These are phyloP conservation scores for Simalia tracyae DNA, from an alignment of 2,797 vertebrate species.

Conservation along the genomic window DNA sequence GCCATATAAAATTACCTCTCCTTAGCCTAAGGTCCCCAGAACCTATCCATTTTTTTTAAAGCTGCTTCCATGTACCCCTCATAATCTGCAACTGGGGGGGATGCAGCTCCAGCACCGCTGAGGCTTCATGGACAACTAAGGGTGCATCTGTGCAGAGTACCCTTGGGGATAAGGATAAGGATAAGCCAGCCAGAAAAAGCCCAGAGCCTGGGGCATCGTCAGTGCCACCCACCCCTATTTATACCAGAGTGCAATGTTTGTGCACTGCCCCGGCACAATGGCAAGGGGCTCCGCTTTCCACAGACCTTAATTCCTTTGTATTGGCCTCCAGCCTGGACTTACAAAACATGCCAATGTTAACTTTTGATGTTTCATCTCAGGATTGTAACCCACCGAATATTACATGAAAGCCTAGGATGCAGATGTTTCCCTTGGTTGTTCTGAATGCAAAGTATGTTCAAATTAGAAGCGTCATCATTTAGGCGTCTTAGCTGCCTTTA, in stretches of 20 bases:
- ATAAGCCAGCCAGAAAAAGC: neutral
- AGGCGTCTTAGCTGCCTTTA: neutral
- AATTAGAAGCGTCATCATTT: neutral
- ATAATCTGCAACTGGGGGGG: neutral
- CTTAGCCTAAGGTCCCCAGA: neutral
- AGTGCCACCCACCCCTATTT: neutral
- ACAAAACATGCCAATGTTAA: neutral
- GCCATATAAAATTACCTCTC: neutral
- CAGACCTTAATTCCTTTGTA: neutral
- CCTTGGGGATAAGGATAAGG: neutral
- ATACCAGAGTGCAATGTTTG: neutral
- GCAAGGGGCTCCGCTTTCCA: neutral
- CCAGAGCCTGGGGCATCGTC: neutral
- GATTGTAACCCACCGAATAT: no score
- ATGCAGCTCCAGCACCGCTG: neutral
- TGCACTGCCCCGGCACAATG: no score
- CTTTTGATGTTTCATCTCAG: neutral
- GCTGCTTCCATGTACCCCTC: neutral
- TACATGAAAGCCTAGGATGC: neutral
- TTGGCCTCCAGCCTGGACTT: neutral
- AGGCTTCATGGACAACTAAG: neutral
- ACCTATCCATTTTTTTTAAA: neutral
- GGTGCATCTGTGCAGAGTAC: neutral
- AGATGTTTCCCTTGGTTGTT: neutral
- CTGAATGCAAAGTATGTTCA: neutral